Conservation (phyloP, 2,113 vertebrate genomes). For the Gymnogyps californianus region DNA sequence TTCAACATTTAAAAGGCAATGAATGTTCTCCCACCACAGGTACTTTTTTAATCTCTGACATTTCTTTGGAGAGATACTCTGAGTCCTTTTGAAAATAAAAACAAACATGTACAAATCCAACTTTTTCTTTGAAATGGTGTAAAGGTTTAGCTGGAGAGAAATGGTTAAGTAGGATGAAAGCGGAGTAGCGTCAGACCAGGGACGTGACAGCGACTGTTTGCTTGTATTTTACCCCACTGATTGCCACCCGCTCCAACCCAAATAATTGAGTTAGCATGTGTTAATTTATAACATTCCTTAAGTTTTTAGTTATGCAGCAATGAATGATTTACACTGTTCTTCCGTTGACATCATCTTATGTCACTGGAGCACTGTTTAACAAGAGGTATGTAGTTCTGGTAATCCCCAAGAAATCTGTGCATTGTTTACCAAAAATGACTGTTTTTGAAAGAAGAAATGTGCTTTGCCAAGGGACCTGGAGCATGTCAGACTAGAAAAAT, state of each 20-base stretch:
- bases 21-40: background rate
- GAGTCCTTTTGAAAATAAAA: background rate
- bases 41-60: background rate
- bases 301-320: background rate
- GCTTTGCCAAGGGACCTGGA: background rate
- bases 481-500: background rate
- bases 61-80: background rate
- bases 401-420: slow-evolving; percentile 24
- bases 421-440: background rate
- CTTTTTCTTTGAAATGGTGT: background rate
- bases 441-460: background rate
- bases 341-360: background rate
- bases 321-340: background rate
- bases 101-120: background rate
- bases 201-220: background rate
- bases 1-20: background rate
- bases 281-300: background rate
- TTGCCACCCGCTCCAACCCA: background rate
- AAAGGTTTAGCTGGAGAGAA: background rate
- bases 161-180: background rate
- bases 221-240: background rate
- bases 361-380: background rate
- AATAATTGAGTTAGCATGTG: background rate
- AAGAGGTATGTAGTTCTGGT: background rate
- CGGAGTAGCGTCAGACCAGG: background rate